phyloP scores from a whole-genome alignment of 2,888 invertebrate genomes.

The Phrixothrix hirtus region DNA sequence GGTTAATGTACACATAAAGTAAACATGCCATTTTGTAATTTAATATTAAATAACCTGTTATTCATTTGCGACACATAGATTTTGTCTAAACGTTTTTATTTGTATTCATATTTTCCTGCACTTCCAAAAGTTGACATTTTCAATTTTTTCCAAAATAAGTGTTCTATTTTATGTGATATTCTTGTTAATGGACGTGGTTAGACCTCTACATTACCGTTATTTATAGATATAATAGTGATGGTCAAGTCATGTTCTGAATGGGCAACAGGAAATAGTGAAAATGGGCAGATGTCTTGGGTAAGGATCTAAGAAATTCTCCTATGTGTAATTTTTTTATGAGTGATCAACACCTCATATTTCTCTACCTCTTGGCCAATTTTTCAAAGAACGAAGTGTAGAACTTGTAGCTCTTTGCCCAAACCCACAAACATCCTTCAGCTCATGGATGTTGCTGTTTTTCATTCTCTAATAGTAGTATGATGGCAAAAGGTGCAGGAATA shows the following conservation, averaged over 20 bases:
- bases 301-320: not conserved
- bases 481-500: not conserved
- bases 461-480: not conserved
- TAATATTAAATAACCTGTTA: too few relatives aligned
- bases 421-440: not conserved
- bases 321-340: not conserved
- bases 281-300: not conserved
- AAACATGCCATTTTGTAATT: too few relatives aligned
- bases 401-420: slow-evolving; percentile 2
- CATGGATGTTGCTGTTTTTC: not conserved
- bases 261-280: not conserved
- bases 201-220: too few relatives aligned
- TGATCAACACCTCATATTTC: not conserved
- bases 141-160: too few relatives aligned
- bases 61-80: too few relatives aligned
- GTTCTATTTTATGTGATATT: too few relatives aligned
- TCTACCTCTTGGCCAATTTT: not conserved
- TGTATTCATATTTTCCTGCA: too few relatives aligned
- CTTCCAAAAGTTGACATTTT: too few relatives aligned
- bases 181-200: too few relatives aligned
- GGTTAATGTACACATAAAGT: too few relatives aligned
- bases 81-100: too few relatives aligned
- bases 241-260: not conserved
- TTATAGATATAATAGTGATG: not conserved
- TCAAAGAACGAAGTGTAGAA: not conserved